Base-by-base conservation (phyloP, 2,888 invertebrate genomes). In the Pherbina coryleti region DNA sequence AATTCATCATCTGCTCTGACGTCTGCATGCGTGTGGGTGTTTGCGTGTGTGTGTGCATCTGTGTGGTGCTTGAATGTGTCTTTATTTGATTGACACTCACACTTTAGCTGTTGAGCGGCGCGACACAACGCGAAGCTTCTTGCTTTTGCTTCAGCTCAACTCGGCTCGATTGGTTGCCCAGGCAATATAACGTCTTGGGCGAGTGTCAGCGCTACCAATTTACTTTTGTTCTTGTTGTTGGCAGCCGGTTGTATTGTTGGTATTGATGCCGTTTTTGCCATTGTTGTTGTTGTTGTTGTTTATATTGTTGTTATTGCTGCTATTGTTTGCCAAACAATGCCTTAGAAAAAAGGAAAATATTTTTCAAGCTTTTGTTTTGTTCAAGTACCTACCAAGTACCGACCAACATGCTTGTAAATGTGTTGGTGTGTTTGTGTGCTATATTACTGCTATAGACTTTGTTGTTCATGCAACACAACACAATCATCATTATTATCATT, bases 251-350 rank as follows among this genome's bases (percentile, higher is more conserved):
- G 37, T 37, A 37, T 7, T 37, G 37, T 37, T 37, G 37, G 37
- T 37, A 44, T 44, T 44, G 28, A 28, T 19, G 31, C 14, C 22
- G 34, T 57, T 55, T 11, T 37, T 49, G 55, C 53, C 9, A 3
- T 19, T 8, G 19, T 17, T 71, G 25, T 31, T 77, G 53, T 57
- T 60, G 49, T 25, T 60, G 25, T 64, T 75, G 31, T 19, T 14
- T n/a, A 17, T 62, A 19, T 67, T 66, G 71, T 62, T 44, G 60
- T 64, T 76, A 19, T 28, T 72, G 17, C 44, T 34, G 22, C 57
- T 75, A 11, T 75, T 78, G 34, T 34, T 75, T 37, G 51, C 70
- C 55, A 78, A 69, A 69, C 69, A 78, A 74, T 57, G 73, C 53
- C 37, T 44, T 73, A 8, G 73, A 69, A 77, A n/a, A 69, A 74